phyloP scores from a whole-genome alignment of 2,113 vertebrate species.

The Origma solitaria region DNA sequence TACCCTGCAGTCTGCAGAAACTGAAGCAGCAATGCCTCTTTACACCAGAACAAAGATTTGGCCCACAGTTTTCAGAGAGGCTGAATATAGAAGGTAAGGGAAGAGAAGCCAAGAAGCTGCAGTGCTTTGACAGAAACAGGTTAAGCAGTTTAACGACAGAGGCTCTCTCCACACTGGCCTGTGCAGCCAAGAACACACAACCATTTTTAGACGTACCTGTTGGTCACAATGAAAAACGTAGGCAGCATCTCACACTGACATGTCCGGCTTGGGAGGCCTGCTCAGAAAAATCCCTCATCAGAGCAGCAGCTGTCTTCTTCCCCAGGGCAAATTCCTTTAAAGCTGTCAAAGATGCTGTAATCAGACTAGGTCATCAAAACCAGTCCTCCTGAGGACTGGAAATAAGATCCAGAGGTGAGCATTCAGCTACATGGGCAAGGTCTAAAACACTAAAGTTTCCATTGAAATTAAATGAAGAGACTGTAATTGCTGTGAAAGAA shows the following conservation, averaged over 20 bases:
- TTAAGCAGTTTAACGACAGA: background rate
- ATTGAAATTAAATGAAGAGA: conserved; percentile 63
- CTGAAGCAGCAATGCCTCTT: background rate
- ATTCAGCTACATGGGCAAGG: conserved; percentile 53
- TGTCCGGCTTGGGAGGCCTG: conserved; percentile 73
- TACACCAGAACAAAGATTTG: background rate
- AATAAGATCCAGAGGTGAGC: conserved; percentile 68
- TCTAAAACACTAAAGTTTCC: conserved; percentile 65
- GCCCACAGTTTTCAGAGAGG: background rate
- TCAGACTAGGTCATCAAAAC: conserved; percentile 67
- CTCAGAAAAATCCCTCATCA: conserved; percentile 74
- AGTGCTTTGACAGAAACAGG: background rate
- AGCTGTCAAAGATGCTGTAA: conserved; percentile 79
- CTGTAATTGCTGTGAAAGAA: conserved; percentile 51
- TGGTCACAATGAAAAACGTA: conserved; percentile 76
- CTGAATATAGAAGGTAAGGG: background rate
- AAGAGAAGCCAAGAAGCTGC: background rate
- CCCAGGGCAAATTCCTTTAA: conserved; percentile 73
- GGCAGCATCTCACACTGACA: conserved; percentile 73
- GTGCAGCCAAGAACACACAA: background rate
- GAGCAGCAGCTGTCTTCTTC: conserved; percentile 72
- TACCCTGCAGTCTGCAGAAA: background rate
- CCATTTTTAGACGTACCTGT: conserved; percentile 75
- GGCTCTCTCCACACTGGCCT: background rate
- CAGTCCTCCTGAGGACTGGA: conserved; percentile 46